These are phyloP conservation scores for Pollenia labialis DNA, from an alignment of 2,888 invertebrate species.

Conservation along the genomic window DNA sequence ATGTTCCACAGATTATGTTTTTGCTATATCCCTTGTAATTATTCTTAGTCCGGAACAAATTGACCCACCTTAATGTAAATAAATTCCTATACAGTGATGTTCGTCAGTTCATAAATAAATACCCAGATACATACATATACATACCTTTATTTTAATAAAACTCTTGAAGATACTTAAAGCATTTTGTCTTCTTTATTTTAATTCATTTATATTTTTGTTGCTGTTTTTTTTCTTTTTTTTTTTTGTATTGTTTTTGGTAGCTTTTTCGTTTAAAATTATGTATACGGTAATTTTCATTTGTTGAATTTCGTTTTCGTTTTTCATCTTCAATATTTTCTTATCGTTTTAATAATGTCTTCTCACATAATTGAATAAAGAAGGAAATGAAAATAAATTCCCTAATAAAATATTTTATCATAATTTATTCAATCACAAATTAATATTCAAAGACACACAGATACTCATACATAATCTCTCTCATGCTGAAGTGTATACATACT, in stretches of 20 bases:
- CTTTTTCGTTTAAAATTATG: constrained; percentile 1
- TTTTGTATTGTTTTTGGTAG: background rate
- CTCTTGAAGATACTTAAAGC: background rate
- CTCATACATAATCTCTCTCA: background rate
- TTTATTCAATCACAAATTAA: constrained; percentile 37
- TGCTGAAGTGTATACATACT: background rate
- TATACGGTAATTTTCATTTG: background rate
- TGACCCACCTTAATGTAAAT: no score
- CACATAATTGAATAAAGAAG: constrained; percentile 26
- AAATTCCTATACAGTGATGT: no score
- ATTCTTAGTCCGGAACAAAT: no score
- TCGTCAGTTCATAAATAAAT: background rate
- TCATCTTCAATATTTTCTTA: constrained; percentile 31
- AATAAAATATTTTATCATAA: constrained; percentile 50
- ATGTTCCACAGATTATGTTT: no score
- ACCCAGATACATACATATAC: background rate
- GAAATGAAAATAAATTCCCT: constrained; percentile 29
- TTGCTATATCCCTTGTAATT: no score
- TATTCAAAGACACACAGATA: constrained; percentile 22
- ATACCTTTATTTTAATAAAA: background rate
- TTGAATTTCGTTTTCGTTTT: constrained; percentile 13
- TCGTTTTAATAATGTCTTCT: constrained; percentile 34
- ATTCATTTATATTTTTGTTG: background rate
- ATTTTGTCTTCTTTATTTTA: constrained; percentile 8
- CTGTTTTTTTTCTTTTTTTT: background rate